Percentiles rank a stretch among this genome's conserved stretches.
phyloP scores from a whole-genome alignment of 2,888 invertebrate species.

The Ferrisia virgata region DNA sequence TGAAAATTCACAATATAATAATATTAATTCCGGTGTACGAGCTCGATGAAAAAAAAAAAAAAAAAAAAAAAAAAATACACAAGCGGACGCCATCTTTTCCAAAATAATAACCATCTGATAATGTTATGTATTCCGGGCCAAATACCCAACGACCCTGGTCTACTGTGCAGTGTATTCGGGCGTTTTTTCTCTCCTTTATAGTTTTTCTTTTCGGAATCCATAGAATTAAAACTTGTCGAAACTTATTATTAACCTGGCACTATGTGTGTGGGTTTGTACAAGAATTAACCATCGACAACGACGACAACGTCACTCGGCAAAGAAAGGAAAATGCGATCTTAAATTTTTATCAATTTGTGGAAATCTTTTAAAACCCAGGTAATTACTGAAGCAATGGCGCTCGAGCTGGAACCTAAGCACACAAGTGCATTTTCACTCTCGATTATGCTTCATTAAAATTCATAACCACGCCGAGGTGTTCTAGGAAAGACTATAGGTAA shows the following conservation, averaged over 20 bases:
- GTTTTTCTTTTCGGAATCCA: background rate
- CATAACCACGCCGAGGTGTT: background rate
- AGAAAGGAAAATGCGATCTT: background rate
- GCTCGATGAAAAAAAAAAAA: constrained; percentile 39
- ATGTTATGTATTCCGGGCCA: constrained; percentile 2
- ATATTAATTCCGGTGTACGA: constrained; percentile 6
- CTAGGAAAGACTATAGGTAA: background rate
- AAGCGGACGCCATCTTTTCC: constrained; percentile 34
- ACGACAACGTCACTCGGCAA: no score
- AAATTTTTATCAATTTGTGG: constrained; percentile 39
- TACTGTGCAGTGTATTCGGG: constrained; percentile 11
- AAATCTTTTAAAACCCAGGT: constrained; percentile 9
- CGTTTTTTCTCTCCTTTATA: background rate
- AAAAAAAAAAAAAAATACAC: constrained; percentile 35
- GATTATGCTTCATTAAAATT: constrained; percentile 18
- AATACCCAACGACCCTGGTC: constrained; percentile 23
- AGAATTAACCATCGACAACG: background rate
- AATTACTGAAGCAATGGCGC: background rate
- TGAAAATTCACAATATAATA: constrained; percentile 37
- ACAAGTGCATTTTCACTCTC: background rate
- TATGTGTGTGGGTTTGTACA: background rate
- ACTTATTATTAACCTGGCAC: constrained; percentile 31
- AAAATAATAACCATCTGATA: constrained; percentile 41
- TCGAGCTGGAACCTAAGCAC: constrained; percentile 11
- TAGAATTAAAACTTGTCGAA: constrained; percentile 16